Percentiles rank a stretch among this genome's conserved stretches.
Evolutionary conservation across 1,140 invertebrate species (phyloP).

Genomic region (Heliconius hermathena): DNA sequence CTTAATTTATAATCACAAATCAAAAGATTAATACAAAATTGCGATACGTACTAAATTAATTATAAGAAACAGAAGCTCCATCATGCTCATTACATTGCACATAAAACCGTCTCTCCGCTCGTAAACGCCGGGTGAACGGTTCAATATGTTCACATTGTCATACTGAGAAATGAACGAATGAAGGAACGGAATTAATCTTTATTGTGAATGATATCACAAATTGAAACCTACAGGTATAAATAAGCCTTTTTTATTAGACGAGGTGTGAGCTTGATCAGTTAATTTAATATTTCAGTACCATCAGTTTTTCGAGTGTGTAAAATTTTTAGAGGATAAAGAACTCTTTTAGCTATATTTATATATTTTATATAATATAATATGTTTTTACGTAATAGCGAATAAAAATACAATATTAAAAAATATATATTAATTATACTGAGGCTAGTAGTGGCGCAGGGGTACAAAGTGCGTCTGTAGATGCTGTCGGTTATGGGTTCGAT

Average conservation of each 20-base stretch:
- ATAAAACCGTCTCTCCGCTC: conserved; percentile 55
- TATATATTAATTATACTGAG: too few species aligned
- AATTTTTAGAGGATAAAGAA: neutral
- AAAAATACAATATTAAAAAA: too few species aligned
- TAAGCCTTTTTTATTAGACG: conserved; percentile 15
- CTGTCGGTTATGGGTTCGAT: too few species aligned
- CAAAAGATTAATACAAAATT: conserved; percentile 34
- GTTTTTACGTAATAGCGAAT: too few species aligned
- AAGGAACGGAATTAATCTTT: conserved; percentile 59
- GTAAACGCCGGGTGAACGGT: conserved; percentile 64
- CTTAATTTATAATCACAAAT: conserved; percentile 28
- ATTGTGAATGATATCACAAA: conserved; percentile 52
- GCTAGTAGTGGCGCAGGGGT: too few species aligned
- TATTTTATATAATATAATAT: too few species aligned
- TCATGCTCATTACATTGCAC: conserved; percentile 50
- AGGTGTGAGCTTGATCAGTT: conserved; percentile 7
- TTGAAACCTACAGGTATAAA: conserved; percentile 25
- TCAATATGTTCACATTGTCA: conserved; percentile 62
- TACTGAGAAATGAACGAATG: conserved; percentile 58
- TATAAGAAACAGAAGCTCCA: conserved; percentile 50
- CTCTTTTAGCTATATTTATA: neutral
- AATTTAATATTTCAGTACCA: neutral
- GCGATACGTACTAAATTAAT: conserved; percentile 59
- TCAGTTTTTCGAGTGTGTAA: neutral
- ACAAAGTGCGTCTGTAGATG: too few species aligned